phyloP scores from a whole-genome alignment of 2,888 invertebrate species.

The Xanthorhoe spadicearia region DNA sequence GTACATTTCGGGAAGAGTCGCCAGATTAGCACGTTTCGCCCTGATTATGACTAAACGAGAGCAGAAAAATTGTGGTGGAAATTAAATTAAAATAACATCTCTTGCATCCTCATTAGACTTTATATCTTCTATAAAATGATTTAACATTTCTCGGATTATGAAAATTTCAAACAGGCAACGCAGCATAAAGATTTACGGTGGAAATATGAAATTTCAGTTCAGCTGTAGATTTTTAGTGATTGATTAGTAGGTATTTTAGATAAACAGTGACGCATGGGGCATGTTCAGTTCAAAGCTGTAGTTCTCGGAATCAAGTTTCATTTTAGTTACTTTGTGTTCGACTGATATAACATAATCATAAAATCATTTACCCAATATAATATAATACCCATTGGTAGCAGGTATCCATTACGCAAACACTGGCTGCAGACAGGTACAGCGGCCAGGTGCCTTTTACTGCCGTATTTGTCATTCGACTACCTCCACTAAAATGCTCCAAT shows the following conservation, averaged over 20 bases:
- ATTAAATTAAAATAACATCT: conserved; percentile 74
- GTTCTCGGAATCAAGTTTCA: no score
- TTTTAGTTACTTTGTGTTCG: conserved; percentile 20
- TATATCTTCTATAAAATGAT: conserved; percentile 49
- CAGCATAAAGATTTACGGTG: no score
- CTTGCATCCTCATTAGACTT: conserved; percentile 60
- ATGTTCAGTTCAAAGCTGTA: no score
- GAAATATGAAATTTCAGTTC: no score
- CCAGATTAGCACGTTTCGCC: conserved; percentile 67
- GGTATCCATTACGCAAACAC: conserved; percentile 53
- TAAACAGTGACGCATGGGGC: no score
- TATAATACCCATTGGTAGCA: conserved; percentile 47
- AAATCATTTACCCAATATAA: conserved; percentile 42
- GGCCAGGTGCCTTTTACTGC: conserved; percentile 76
- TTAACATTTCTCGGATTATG: conserved; percentile 16
- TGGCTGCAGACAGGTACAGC: conserved; percentile 65
- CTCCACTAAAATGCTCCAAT: conserved; percentile 69
- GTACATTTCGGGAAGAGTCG: conserved; percentile 60
- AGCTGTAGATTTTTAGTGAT: no score
- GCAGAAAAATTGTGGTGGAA: conserved; percentile 59
- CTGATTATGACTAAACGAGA: conserved; percentile 75
- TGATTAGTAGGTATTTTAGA: no score
- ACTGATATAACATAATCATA: conserved; percentile 24
- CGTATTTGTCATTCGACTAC: conserved; percentile 74
- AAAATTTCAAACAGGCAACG: background rate